Base-by-base conservation (phyloP, 2,113 vertebrate species). In the Chloebia gouldiae region DNA sequence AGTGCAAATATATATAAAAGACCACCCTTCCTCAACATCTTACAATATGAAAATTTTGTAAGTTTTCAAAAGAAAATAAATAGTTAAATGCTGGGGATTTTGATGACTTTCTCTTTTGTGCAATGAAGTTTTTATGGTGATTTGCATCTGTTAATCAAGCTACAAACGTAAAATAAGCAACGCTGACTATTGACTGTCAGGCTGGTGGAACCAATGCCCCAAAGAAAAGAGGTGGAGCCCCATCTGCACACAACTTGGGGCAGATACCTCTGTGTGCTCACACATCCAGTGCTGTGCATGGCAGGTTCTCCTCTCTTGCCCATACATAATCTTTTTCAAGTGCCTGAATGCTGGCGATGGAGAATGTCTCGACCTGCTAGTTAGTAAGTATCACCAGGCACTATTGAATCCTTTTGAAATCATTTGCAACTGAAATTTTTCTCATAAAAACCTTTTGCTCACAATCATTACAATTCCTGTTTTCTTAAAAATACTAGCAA, bases 111-210 rank as follows among this genome's bases (percentile, higher is more conserved):
- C 42, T 59, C 30, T 66, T 78, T 50, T 15, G 18, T 35, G 14
- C 11, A 45, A 42, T 45, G 1, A 81, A 42, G 23, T 21, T 90
- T 79, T 80, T n/a, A 57, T 3, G 13, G 42, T 33, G 17, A 40
- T 86, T 61, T 42, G 5, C 30, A 72, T 68, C 47, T 45, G 27
- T 71, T 59, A 66, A 65, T 45, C 51, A 28, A 30, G 35, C 12
- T 49, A n/a, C 23, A 68, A 73, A 73, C 8, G 19, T 8, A 25
- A 87, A 84, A 64, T 20, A 59, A 79, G 49, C 31, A 70, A 24
- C 0, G 0, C 13, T 73, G 51, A 45, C 47, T 42, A 27, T 0
- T 56, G 33, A 21, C 30, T 31, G 24, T 15, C 3, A 6, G 28
- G 37, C 28, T 68, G 49, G 24, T 63, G 60, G 53, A 72, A 79